Percentiles rank a stretch among this genome's conserved stretches.
These are phyloP conservation scores for Zaprionus davidi DNA, from an alignment of 1,140 invertebrate genomes.

Conservation along the genomic window DNA sequence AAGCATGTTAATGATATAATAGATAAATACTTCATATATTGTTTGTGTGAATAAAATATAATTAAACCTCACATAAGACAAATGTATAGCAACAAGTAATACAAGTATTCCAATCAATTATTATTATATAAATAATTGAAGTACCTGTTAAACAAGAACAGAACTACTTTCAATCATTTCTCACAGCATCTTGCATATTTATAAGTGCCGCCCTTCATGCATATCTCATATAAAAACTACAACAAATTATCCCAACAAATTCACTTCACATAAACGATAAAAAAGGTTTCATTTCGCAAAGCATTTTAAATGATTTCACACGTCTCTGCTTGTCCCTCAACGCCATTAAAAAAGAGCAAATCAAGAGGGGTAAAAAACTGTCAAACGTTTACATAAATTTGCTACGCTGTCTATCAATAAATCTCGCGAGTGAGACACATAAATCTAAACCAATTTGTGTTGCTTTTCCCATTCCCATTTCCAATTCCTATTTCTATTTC, in stretches of 20 bases:
- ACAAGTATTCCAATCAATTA: neutral
- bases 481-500: conserved; percentile 29
- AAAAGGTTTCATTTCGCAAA: conserved; percentile 18
- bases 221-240: conserved; percentile 2
- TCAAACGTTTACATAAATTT: conserved; percentile 75
- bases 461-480: conserved; percentile 14
- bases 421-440: conserved; percentile 56
- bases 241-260: conserved; percentile 39
- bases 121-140: neutral
- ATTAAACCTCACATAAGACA: neutral
- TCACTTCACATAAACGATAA: conserved; percentile 25
- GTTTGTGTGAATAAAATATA: neutral
- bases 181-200: neutral
- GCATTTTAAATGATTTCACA: conserved; percentile 57
- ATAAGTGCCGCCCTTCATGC: neutral
- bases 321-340: conserved; percentile 43
- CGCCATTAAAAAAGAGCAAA: conserved; percentile 4
- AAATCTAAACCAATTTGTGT: conserved; percentile 60
- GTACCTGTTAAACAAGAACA: neutral
- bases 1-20: no score
- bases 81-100: neutral
- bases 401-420: conserved; percentile 68
- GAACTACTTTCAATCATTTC: neutral
- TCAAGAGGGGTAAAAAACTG: conserved; percentile 33
- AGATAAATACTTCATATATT: neutral